Conservation (phyloP, 1,140 invertebrate genomes). For the Zaprionus africanus region DNA sequence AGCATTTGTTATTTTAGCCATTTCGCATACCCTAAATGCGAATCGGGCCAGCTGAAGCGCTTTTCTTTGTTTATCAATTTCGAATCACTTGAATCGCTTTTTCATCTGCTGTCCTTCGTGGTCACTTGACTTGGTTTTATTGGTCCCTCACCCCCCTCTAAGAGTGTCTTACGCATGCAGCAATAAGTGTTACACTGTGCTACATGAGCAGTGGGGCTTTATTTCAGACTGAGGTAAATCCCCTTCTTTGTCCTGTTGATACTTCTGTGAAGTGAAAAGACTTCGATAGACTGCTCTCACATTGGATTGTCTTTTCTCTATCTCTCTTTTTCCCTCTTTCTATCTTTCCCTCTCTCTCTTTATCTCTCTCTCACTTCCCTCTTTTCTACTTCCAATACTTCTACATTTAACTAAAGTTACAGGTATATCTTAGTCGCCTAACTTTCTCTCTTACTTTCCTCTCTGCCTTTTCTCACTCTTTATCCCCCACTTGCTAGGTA, state of each 20-base stretch:
- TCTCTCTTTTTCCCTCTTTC: neutral
- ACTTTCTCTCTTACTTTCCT: neutral
- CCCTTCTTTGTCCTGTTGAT: neutral
- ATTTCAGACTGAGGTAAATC: neutral
- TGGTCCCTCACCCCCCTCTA: neutral
- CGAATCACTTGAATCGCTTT: constrained; percentile 1
- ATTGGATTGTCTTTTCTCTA: no score
- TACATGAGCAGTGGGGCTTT: neutral
- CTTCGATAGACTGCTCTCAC: no score
- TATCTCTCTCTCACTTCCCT: neutral
- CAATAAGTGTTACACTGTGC: neutral
- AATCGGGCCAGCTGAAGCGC: neutral
- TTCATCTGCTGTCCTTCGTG: neutral
- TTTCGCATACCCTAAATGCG: neutral
- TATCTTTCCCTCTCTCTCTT: neutral
- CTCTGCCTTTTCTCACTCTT: neutral
- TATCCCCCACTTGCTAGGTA: neutral
- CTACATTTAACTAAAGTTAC: neutral
- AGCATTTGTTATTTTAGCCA: constrained; percentile 40
- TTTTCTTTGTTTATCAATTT: constrained; percentile 3
- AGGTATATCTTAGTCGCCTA: neutral
- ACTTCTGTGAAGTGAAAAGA: neutral
- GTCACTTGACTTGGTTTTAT: constrained; percentile 10
- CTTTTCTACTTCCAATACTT: neutral
- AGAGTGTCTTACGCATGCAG: neutral